These are phyloP conservation scores for Panulirus ornatus DNA, from an alignment of 1,140 invertebrate genomes.

Conservation along the genomic window DNA sequence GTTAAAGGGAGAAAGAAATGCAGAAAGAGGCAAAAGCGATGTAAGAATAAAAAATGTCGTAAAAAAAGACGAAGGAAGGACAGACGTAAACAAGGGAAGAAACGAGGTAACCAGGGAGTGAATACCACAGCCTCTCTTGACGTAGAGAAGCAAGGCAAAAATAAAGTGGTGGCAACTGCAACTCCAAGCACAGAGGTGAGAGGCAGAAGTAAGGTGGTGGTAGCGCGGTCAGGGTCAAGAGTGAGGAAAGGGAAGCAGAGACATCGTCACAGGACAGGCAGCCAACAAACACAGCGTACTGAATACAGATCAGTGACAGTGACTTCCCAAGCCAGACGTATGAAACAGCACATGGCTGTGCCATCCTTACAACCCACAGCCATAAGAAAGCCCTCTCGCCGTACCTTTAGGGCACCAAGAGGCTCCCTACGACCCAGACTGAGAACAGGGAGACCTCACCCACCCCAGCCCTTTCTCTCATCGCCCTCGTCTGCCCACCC, in stretches of 20 bases:
- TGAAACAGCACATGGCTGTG: not conserved
- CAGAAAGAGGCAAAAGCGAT: constrained; percentile 54
- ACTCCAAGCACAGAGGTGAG: not conserved
- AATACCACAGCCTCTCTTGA: not conserved
- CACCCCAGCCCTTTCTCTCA: constrained; percentile 58
- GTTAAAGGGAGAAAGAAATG: constrained; percentile 53
- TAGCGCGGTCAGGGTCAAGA: not conserved
- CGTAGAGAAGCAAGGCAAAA: not conserved
- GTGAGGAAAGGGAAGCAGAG: not conserved
- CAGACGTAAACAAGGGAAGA: constrained; percentile 12
- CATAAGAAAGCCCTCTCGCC: not conserved
- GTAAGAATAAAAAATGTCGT: constrained; percentile 62
- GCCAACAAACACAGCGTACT: not conserved
- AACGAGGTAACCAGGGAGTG: constrained; percentile 13
- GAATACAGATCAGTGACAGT: not conserved
- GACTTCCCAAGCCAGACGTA: not conserved
- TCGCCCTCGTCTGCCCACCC: constrained; percentile 69
- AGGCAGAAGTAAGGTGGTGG: constrained; percentile 6
- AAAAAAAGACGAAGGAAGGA: constrained; percentile 42
- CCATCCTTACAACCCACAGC: constrained; percentile 20
- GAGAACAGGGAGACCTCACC: constrained; percentile 12
- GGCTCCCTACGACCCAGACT: not conserved
- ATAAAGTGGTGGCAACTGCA: not conserved
- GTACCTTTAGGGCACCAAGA: constrained; percentile 8
- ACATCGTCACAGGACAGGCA: not conserved